Conservation (phyloP, 1,140 invertebrate species). For the Hestina assimilis region DNA sequence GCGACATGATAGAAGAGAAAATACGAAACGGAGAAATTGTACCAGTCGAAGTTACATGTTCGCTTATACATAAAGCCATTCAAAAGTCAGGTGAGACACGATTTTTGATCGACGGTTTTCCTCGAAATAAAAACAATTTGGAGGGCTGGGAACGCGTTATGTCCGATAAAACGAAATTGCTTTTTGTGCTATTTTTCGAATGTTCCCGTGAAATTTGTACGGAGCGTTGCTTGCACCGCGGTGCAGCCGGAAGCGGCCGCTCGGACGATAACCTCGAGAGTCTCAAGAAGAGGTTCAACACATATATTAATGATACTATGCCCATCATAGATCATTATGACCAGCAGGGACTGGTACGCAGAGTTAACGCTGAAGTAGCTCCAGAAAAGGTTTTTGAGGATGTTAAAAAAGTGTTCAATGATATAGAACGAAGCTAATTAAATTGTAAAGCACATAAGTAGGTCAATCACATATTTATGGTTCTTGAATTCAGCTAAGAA, state of each 20-base stretch:
- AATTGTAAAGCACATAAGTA: constrained; percentile 19
- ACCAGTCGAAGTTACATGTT: constrained; percentile 98
- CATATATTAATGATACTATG: constrained; percentile 93
- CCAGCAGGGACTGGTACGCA: constrained; percentile 84
- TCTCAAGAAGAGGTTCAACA: constrained; percentile 93
- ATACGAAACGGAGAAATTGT: constrained; percentile 98
- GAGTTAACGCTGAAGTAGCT: constrained; percentile 85
- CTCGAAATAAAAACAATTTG: constrained; percentile 97
- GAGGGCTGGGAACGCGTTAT: constrained; percentile 96
- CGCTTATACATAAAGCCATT: constrained; percentile 94
- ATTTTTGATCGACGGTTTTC: constrained; percentile 99
- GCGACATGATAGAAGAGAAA: constrained; percentile 95
- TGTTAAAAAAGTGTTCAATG: constrained; percentile 66
- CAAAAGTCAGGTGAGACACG: constrained; percentile 82
- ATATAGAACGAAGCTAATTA: constrained; percentile 43
- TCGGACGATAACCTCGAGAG: constrained; percentile 97
- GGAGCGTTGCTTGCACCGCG: constrained; percentile 90
- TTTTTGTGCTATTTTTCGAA: constrained; percentile 96
- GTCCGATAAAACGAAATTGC: constrained; percentile 89
- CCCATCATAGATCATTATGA: constrained; percentile 96
- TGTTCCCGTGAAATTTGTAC: constrained; percentile 92
- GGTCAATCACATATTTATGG: constrained; percentile 1
- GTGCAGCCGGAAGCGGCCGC: constrained; percentile 92
- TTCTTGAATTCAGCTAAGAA: constrained; percentile 3
- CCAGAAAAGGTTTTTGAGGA: constrained; percentile 85